Evolutionary conservation across 2,888 invertebrate species (phyloP).

Genomic region (Sesamia inferens): DNA sequence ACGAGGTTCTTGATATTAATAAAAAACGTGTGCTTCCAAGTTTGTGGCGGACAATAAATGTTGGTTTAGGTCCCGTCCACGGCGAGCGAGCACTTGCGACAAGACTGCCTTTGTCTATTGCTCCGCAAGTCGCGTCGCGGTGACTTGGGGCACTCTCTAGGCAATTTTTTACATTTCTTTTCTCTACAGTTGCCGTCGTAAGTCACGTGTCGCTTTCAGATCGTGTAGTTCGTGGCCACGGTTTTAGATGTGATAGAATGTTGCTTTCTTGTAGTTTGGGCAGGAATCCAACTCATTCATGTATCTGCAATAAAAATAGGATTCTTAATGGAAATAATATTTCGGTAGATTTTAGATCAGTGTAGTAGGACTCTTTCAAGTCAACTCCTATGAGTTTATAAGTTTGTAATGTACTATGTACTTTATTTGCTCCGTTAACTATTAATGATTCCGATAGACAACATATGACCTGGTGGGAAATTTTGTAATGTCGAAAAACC

Average conservation of each 20-base stretch:
- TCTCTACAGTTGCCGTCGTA: not conserved
- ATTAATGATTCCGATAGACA: not conserved
- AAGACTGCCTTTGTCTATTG: not conserved
- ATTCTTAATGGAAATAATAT: not conserved
- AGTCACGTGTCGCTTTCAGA: not conserved
- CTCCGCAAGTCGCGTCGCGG: not conserved
- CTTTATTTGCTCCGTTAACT: not conserved
- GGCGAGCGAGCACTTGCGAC: not conserved
- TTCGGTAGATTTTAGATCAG: not conserved
- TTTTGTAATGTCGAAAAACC: too few relatives aligned
- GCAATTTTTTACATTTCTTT: not conserved
- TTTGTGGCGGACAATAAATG: conserved; percentile 51
- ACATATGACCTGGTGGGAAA: not conserved
- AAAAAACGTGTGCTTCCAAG: conserved; percentile 48
- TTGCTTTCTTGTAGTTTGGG: conserved; percentile 50
- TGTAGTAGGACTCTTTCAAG: not conserved
- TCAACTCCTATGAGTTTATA: not conserved
- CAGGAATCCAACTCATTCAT: conserved; percentile 42
- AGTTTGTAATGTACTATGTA: not conserved
- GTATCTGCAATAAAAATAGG: not conserved
- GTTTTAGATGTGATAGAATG: not conserved
- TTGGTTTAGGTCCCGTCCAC: conserved; percentile 17
- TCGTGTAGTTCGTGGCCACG: not conserved
- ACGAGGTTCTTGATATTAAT: conserved; percentile 51
- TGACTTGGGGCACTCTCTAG: not conserved